Conservation (phyloP, 1,140 invertebrate species). For the Pseudomyrmex dendroicus region DNA sequence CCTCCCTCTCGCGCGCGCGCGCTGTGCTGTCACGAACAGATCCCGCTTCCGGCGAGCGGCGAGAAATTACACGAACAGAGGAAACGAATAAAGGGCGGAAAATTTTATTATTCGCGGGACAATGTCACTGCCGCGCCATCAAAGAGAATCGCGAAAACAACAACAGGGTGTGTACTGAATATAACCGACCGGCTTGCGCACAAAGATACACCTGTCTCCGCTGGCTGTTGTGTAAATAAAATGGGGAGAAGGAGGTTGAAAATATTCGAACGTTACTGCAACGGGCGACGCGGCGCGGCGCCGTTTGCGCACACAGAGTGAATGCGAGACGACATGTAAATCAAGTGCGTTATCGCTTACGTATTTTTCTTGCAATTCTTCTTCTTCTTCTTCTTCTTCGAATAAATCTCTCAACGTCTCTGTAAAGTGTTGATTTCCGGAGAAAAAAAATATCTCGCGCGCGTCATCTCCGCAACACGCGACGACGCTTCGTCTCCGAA, state of each 20-base stretch:
- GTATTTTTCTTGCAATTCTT: background rate
- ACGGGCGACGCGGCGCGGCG: background rate
- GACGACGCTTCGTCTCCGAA: background rate
- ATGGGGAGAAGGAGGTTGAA: conserved; percentile 28
- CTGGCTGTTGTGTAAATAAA: conserved; percentile 38
- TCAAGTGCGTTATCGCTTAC: conserved; percentile 17
- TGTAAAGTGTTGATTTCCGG: background rate
- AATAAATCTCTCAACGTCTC: conserved; percentile 10
- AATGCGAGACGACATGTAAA: conserved; percentile 39
- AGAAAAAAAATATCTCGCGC: background rate
- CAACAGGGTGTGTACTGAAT: background rate
- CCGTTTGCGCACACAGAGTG: conserved; percentile 27
- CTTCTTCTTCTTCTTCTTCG: background rate
- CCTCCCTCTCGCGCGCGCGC: too few relatives aligned
- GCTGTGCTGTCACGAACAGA: background rate
- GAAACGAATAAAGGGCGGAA: conserved; percentile 12
- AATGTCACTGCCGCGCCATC: conserved; percentile 42
- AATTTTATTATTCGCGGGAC: conserved; percentile 56
- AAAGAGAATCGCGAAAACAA: conserved; percentile 51
- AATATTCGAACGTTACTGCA: conserved; percentile 41
- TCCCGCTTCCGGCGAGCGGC: background rate
- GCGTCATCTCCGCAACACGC: background rate
- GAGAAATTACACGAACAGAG: conserved; percentile 27
- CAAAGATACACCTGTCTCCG: conserved; percentile 20
- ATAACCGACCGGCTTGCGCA: background rate